Conservation (phyloP, 2,888 invertebrate species). For the Parascotia fuliginaria region DNA sequence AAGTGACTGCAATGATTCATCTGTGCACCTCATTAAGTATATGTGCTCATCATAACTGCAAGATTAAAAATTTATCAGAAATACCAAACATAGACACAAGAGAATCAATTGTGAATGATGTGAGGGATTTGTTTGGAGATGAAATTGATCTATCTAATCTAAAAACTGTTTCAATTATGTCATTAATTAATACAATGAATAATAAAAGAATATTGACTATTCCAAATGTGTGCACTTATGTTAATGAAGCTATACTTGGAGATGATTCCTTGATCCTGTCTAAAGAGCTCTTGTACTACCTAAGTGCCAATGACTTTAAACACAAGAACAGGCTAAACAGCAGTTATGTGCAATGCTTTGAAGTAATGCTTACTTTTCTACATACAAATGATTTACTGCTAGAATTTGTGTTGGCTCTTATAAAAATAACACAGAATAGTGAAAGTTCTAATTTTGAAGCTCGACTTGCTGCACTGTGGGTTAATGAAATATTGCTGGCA, state of each 20-base stretch:
- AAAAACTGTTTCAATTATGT: slow-evolving; percentile 60
- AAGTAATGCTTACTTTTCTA: slow-evolving; percentile 80
- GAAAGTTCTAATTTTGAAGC: slow-evolving; percentile 57
- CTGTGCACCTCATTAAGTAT: slow-evolving; percentile 73
- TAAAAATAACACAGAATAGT: slow-evolving; percentile 67
- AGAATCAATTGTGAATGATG: slow-evolving; percentile 68
- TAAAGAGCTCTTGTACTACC: slow-evolving; percentile 59
- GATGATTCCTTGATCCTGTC: slow-evolving; percentile 72
- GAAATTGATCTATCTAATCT: slow-evolving; percentile 62
- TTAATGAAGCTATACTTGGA: slow-evolving; percentile 63
- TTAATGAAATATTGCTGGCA: slow-evolving; percentile 77
- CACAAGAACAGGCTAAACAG: slow-evolving; percentile 50
- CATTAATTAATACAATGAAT: slow-evolving; percentile 59
- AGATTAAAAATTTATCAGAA: slow-evolving; percentile 69
- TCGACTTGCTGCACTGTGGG: slow-evolving; percentile 82
- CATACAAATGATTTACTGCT: slow-evolving; percentile 81
- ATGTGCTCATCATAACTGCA: slow-evolving; percentile 65
- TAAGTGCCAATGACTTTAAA: slow-evolving; percentile 54
- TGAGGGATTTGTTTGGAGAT: slow-evolving; percentile 64
- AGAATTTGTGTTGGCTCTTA: slow-evolving; percentile 73
- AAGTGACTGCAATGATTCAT: slow-evolving; percentile 64
- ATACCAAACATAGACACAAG: slow-evolving; percentile 65
- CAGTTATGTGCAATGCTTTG: slow-evolving; percentile 79
- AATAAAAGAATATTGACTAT: slow-evolving; percentile 55
- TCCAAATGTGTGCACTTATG: slow-evolving; percentile 45